phyloP scores from a whole-genome alignment of 2,888 invertebrate species.

The Dynastes hyllus region DNA sequence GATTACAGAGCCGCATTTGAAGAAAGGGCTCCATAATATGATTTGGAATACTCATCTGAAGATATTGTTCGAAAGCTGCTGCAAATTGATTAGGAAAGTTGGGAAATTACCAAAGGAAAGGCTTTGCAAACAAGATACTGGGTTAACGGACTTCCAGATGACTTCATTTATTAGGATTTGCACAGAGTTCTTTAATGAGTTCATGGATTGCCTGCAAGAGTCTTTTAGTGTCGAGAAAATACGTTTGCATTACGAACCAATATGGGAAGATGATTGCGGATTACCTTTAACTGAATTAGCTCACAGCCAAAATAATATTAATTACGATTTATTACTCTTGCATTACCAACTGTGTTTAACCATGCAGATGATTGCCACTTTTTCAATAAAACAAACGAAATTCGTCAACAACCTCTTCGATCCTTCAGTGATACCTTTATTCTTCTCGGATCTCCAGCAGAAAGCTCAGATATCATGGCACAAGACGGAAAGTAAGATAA shows the following conservation, averaged over 20 bases:
- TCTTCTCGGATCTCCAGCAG: slow-evolving; percentile 72
- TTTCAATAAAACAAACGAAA: slow-evolving; percentile 83
- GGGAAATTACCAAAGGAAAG: slow-evolving; percentile 91
- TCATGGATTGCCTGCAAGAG: slow-evolving; percentile 69
- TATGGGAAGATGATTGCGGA: slow-evolving; percentile 78
- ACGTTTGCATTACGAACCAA: slow-evolving; percentile 75
- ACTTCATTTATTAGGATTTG: slow-evolving; percentile 71
- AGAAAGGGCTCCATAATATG: slow-evolving; percentile 87
- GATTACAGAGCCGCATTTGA: slow-evolving; percentile 80
- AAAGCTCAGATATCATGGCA: slow-evolving; percentile 76
- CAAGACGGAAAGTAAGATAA: slow-evolving; percentile 80
- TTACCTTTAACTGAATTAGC: slow-evolving; percentile 86
- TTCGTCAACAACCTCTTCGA: slow-evolving; percentile 86
- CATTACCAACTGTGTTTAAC: slow-evolving; percentile 87
- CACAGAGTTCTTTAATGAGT: slow-evolving; percentile 72
- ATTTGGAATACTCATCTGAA: slow-evolving; percentile 94
- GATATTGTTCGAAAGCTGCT: slow-evolving; percentile 83
- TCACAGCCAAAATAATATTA: slow-evolving; percentile 82
- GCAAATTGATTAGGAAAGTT: slow-evolving; percentile 85
- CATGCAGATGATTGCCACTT: slow-evolving; percentile 85
- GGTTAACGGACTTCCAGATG: slow-evolving; percentile 79
- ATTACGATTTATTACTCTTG: slow-evolving; percentile 83
- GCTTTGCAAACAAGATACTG: slow-evolving; percentile 85
- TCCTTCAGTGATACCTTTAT: slow-evolving; percentile 77
- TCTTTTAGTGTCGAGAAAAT: slow-evolving; percentile 66